phyloP scores from a whole-genome alignment of 2,888 invertebrate genomes.

The Agrotis puta region DNA sequence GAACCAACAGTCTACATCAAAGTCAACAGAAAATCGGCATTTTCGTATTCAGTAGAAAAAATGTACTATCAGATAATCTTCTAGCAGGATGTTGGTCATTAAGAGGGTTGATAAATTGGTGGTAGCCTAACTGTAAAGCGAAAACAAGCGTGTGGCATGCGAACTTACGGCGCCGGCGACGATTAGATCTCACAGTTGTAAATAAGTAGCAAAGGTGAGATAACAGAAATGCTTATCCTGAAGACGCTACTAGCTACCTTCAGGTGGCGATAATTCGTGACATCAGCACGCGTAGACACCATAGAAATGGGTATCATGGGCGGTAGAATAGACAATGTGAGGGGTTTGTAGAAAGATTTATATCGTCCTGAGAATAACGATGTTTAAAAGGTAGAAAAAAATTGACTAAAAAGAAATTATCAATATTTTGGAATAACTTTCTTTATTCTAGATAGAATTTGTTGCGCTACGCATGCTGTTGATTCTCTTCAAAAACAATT shows the following conservation, averaged over 20 bases:
- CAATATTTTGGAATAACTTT: too few relatives aligned
- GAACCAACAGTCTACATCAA: background rate
- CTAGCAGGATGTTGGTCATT: constrained; percentile 46
- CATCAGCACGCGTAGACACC: background rate
- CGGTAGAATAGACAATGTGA: too few relatives aligned
- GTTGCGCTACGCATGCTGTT: too few relatives aligned
- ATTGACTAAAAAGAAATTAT: too few relatives aligned
- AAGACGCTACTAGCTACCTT: constrained; percentile 9
- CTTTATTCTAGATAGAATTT: too few relatives aligned
- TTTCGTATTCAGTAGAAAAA: background rate
- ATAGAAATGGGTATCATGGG: too few relatives aligned
- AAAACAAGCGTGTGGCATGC: constrained; percentile 60
- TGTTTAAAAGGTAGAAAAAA: too few relatives aligned
- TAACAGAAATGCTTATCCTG: constrained; percentile 37
- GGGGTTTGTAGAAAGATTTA: too few relatives aligned
- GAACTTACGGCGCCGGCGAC: constrained; percentile 25
- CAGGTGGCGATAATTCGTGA: background rate
- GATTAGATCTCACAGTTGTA: constrained; percentile 50
- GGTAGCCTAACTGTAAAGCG: constrained; percentile 16
- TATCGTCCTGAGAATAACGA: too few relatives aligned
- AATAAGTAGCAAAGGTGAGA: constrained; percentile 38
- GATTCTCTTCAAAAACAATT: too few relatives aligned
- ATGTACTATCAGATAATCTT: background rate
- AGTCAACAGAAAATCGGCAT: background rate
- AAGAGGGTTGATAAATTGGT: constrained; percentile 45